Base-by-base conservation (phyloP, 2,113 vertebrate genomes). In the Noctilio leporinus region DNA sequence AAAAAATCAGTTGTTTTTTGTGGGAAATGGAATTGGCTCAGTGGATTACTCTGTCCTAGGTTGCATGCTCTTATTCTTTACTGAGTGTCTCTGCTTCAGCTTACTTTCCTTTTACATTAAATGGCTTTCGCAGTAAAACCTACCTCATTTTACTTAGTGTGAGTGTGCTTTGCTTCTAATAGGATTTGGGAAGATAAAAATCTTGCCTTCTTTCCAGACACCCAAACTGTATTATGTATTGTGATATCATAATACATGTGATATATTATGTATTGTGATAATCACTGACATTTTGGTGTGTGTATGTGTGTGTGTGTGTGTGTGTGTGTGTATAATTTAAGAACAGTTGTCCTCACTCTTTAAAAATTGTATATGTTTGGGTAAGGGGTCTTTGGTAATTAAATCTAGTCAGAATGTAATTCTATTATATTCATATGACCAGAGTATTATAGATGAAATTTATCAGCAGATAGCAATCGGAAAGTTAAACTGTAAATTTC, bases 1-100 rank as follows among this genome's bases (percentile, higher is more conserved):
- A 91, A 88, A 88, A 89, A 89, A 55, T 76, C 57, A 62, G 7
- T 80, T 30, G 33, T 89, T 94, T 89, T 40, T 80, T 91, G n/a
- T n/a, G n/a, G n/a, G 20, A 59, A 24, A 77, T 77, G 12, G 14
- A 8, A 6, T 33, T 81, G 24, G 20, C 4, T 20, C 30, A 14
- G 7, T 53, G 33, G 64, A 7, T 70, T 57, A 20, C 49, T 73
- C 72, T 3, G 1, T 38, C 22, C n/a, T 22, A 49, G 47, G 14
- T 24, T 81, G 5, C 20, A 9, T 49, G 12, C 51, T 67, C 40
- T 53, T 77, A 30, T 3, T 77, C 26, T 62, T 77, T 19, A 47
- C 43, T 80, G 26, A 84, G 5, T 55, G 26, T 55, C 47, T 92
- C 38, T 45, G 30, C 19, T 59, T 86, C 22, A 3, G 43, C 40